Conservation (phyloP, 2,797 vertebrate species). For the Tachyglossus aculeatus region DNA sequence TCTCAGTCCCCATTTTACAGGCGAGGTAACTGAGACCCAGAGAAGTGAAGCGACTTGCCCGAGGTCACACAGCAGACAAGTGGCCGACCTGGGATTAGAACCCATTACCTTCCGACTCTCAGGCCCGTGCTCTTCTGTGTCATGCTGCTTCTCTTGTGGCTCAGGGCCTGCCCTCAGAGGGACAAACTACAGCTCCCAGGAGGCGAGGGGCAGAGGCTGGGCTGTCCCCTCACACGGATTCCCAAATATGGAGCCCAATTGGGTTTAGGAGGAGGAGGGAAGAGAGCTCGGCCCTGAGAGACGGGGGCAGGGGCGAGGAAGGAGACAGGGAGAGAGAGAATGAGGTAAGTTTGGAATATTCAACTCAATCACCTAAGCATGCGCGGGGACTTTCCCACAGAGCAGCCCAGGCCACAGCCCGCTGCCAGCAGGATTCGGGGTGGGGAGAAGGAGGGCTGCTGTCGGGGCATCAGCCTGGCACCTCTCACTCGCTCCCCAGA, state of each 20-base stretch:
- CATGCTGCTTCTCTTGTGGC: no score
- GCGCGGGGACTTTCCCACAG: background rate
- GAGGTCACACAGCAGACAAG: no score
- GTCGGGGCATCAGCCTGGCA: background rate
- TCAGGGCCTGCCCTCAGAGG: no score
- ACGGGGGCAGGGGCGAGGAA: conserved; percentile 13
- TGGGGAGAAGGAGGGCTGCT: background rate
- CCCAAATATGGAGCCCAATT: conserved; percentile 77
- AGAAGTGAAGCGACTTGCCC: no score
- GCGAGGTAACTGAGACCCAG: no score
- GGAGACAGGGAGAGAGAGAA: background rate
- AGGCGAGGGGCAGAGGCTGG: conserved; percentile 47
- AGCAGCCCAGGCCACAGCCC: background rate
- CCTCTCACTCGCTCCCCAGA: background rate
- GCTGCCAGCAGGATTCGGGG: background rate
- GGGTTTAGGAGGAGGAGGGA: conserved; percentile 60
- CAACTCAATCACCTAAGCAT: conserved; percentile 1
- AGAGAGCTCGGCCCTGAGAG: conserved; percentile 42
- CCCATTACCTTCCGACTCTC: no score
- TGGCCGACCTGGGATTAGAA: no score
- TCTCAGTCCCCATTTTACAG: no score
- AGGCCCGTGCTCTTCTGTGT: no score
- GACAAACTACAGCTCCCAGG: conserved; percentile 76
- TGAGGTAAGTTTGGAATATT: conserved; percentile 53
- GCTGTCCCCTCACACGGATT: conserved; percentile 64